Evolutionary conservation across 2,888 invertebrate genomes (phyloP).

Genomic region (Xestoiulus laeticollis): DNA sequence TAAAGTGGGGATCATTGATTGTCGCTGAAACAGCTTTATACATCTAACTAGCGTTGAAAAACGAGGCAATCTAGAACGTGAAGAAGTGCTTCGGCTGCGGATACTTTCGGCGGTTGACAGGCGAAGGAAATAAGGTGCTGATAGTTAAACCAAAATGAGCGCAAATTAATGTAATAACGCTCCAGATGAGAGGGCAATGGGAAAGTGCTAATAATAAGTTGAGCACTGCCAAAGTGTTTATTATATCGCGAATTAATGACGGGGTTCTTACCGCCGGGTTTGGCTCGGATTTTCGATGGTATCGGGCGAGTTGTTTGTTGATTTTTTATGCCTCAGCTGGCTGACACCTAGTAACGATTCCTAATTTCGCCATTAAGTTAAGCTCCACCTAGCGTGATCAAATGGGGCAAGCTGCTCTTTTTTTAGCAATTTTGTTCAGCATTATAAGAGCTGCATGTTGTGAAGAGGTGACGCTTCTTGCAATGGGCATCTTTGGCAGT

Average conservation of each 20-base stretch:
- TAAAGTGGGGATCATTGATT: constrained; percentile 47
- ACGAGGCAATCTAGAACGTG: constrained; percentile 39
- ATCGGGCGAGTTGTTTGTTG: background rate
- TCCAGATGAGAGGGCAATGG: constrained; percentile 37
- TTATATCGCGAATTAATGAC: constrained; percentile 37
- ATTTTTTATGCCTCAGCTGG: background rate
- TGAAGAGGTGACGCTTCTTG: background rate
- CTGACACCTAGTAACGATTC: constrained; percentile 24
- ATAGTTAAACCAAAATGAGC: constrained; percentile 34
- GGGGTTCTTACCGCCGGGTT: constrained; percentile 2
- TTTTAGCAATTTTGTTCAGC: background rate
- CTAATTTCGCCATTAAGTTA: background rate
- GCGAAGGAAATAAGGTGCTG: constrained; percentile 34
- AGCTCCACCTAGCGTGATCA: background rate
- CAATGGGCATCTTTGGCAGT: background rate
- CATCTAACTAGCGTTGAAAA: constrained; percentile 40
- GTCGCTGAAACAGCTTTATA: constrained; percentile 42
- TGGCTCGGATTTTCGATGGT: background rate
- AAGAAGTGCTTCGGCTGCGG: constrained; percentile 24
- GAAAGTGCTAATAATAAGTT: constrained; percentile 21
- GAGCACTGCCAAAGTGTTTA: constrained; percentile 34
- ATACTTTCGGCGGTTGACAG: constrained; percentile 18
- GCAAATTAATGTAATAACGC: constrained; percentile 29
- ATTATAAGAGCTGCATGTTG: background rate
- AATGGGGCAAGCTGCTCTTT: background rate